Percentiles rank a stretch among this genome's conserved stretches.
Evolutionary conservation across 2,113 vertebrate genomes (phyloP).

Genomic region (Ceyx melanurus): DNA sequence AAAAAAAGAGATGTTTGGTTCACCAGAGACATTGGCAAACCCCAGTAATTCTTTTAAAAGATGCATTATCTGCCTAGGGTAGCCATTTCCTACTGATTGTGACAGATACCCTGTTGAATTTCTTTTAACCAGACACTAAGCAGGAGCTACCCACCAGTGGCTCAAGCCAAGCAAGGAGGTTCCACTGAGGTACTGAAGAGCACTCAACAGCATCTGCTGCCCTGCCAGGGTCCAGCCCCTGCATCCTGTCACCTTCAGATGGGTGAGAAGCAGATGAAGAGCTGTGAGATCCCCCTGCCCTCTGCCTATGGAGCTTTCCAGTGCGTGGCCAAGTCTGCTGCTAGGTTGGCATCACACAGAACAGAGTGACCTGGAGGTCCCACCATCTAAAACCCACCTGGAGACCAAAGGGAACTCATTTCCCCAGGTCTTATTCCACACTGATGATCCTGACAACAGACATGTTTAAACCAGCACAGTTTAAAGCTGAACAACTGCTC

Average conservation of each 20-base stretch:
- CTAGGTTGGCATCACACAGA: neutral
- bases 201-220: neutral
- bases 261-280: neutral
- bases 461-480: neutral
- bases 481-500: conserved; percentile 30
- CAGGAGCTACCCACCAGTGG: neutral
- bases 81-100: neutral
- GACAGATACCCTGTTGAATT: neutral
- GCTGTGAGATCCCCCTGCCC: neutral
- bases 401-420: neutral
- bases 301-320: neutral
- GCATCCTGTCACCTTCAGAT: neutral
- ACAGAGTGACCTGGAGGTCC: neutral
- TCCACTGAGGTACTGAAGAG: neutral
- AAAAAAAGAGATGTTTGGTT: neutral
- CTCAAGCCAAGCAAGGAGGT: neutral
- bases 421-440: neutral
- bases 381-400: neutral
- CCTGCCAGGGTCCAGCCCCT: neutral
- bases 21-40: neutral
- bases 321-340: neutral
- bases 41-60: neutral
- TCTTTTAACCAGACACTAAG: neutral
- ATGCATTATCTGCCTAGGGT: neutral
- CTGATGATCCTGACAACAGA: neutral